A percentile compares a stretch with the other conserved stretches of the same genome.
phyloP scores from a whole-genome alignment of 2,113 vertebrate species.

The Amazona vittata region DNA sequence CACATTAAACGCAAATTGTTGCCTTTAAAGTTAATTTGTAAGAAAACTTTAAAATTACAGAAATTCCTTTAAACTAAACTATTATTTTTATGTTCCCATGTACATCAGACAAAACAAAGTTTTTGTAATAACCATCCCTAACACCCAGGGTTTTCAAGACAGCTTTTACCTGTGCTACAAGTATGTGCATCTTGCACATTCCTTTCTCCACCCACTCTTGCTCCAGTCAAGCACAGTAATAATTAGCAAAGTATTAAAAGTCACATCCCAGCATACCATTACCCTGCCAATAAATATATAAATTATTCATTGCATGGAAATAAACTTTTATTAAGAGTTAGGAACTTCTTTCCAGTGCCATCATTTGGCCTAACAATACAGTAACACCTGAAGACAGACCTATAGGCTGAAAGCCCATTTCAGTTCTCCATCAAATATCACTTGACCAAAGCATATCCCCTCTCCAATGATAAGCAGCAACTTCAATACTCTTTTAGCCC shows the following conservation, averaged over 20 bases:
- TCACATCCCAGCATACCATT: not conserved
- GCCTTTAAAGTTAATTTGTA: not conserved
- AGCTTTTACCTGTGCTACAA: not conserved
- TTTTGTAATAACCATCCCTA: not conserved
- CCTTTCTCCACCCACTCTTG: slow-evolving; percentile 33
- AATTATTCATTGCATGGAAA: not conserved
- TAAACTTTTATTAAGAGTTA: not conserved
- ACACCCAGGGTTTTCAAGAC: not conserved
- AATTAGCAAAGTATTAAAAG: not conserved
- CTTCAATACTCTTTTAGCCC: not conserved
- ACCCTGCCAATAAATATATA: not conserved
- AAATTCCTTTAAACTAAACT: not conserved
- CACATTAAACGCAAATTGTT: not conserved
- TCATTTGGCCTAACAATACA: not conserved
- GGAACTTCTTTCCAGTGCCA: not conserved
- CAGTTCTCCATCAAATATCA: not conserved
- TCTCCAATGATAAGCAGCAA: not conserved
- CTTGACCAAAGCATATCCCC: not conserved
- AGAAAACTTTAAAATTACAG: not conserved
- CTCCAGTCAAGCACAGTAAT: not conserved
- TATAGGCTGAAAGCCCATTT: not conserved
- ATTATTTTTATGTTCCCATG: not conserved
- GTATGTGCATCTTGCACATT: not conserved
- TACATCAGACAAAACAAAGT: not conserved
- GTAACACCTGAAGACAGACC: not conserved